A percentile compares a stretch with the other conserved stretches of the same genome.
These are phyloP conservation scores for Cotesia glomerata DNA, from an alignment of 1,140 invertebrate species.

Conservation along the genomic window DNA sequence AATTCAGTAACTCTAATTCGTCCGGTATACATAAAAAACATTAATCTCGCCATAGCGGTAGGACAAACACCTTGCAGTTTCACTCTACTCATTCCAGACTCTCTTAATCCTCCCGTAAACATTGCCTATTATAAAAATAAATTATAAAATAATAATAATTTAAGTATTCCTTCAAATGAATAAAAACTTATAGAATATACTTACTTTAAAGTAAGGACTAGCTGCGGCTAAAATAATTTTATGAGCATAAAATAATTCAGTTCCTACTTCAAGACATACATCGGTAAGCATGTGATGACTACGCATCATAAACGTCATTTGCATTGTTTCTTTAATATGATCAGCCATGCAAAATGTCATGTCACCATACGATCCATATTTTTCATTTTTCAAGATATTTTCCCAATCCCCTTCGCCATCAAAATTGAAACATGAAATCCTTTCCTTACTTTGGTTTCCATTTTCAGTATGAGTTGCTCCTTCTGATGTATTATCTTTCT, in stretches of 20 bases:
- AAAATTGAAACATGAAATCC: slow-evolving; percentile 34
- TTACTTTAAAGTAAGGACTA: slow-evolving; percentile 92
- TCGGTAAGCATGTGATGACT: slow-evolving; percentile 90
- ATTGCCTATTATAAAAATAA: slow-evolving; percentile 71
- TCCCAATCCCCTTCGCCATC: slow-evolving; percentile 50
- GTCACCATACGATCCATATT: slow-evolving; percentile 71
- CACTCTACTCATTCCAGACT: slow-evolving; percentile 84
- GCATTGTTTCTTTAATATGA: slow-evolving; percentile 84
- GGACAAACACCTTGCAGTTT: slow-evolving; percentile 87
- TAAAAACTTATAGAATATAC: neutral
- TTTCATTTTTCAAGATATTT: slow-evolving; percentile 46
- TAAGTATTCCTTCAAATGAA: neutral
- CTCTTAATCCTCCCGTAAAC: slow-evolving; percentile 88
- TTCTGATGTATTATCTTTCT: slow-evolving; percentile 47
- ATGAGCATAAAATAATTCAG: slow-evolving; percentile 86
- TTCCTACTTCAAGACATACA: slow-evolving; percentile 83
- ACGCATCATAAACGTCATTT: slow-evolving; percentile 89
- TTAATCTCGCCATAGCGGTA: slow-evolving; percentile 81
- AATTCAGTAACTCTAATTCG: slow-evolving; percentile 87
- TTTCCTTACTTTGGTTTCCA: slow-evolving; percentile 32
- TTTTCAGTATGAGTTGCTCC: slow-evolving; percentile 41
- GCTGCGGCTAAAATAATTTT: slow-evolving; percentile 90
- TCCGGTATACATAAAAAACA: slow-evolving; percentile 91
- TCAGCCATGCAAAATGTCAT: slow-evolving; percentile 87
- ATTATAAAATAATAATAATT: slow-evolving; percentile 14